phyloP scores from a whole-genome alignment of 1,140 invertebrate species.

The Bicyclus anynana region DNA sequence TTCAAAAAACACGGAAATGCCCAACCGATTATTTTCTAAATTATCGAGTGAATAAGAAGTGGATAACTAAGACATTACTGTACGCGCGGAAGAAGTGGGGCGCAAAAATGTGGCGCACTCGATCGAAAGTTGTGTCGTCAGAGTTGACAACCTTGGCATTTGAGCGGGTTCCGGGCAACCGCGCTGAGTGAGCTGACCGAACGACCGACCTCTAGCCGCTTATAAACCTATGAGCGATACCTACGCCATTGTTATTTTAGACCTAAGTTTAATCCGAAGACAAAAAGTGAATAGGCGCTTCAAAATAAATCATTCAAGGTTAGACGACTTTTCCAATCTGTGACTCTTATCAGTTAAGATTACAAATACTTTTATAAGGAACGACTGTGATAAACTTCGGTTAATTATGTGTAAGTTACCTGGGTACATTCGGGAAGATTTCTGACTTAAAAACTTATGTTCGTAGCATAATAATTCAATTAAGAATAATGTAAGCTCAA shows the following conservation, averaged over 20 bases:
- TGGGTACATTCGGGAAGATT: too few relatives aligned
- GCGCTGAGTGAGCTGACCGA: conserved; percentile 39
- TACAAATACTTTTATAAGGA: too few relatives aligned
- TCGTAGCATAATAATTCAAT: too few relatives aligned
- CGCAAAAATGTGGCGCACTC: conserved; percentile 69
- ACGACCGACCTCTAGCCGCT: conserved; percentile 14
- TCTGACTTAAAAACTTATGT: too few relatives aligned
- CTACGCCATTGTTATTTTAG: conserved; percentile 12
- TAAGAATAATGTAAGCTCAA: too few relatives aligned
- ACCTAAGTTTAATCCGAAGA: background rate
- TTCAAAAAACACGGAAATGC: too few relatives aligned
- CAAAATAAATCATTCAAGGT: too few relatives aligned
- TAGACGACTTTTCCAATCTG: too few relatives aligned
- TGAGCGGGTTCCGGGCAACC: conserved; percentile 64
- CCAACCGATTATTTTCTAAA: conserved; percentile 4
- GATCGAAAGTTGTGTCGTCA: conserved; percentile 74
- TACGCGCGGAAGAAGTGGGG: conserved; percentile 45
- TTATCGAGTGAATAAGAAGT: conserved; percentile 5
- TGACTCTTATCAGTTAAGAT: too few relatives aligned
- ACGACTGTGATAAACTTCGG: too few relatives aligned
- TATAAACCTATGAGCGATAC: conserved; percentile 8
- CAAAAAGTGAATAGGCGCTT: background rate
- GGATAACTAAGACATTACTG: conserved; percentile 10
- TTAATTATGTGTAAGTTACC: too few relatives aligned
- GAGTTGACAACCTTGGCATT: conserved; percentile 76